phyloP scores from a whole-genome alignment of 2,113 vertebrate species.

The Atractosteus spatula region DNA sequence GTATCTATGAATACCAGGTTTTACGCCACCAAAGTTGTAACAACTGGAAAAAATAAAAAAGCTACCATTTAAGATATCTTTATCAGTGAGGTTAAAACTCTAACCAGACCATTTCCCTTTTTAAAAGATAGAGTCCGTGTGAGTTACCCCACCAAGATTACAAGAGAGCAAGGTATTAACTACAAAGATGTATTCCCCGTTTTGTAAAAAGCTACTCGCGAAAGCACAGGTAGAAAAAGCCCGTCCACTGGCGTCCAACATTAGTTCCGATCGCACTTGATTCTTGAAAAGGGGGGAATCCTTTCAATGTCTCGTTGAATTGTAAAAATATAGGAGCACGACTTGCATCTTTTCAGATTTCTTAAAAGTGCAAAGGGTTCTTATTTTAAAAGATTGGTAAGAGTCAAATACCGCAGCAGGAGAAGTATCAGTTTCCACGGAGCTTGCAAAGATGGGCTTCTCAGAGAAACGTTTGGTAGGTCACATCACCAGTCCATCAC shows the following conservation, averaged over 20 bases:
- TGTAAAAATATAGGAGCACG: background rate
- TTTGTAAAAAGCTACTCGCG: conserved; percentile 3
- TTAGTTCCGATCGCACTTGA: conserved; percentile 11
- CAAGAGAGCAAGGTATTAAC: conserved; percentile 3
- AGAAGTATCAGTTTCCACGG: conserved; percentile 22
- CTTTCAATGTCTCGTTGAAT: conserved; percentile 4
- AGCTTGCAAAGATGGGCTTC: conserved; percentile 10
- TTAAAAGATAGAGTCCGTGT: background rate
- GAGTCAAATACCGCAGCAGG: background rate
- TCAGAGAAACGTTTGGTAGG: conserved; percentile 18
- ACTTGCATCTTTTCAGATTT: conserved; percentile 12
- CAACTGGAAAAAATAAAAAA: background rate
- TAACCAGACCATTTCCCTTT: background rate
- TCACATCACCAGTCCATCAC: conserved; percentile 23
- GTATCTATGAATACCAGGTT: background rate
- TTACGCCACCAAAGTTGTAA: too few species aligned
- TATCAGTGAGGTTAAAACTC: too few species aligned
- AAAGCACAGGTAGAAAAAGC: conserved; percentile 18
- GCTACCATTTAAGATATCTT: too few species aligned
- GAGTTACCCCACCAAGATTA: conserved; percentile 1
- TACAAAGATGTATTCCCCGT: conserved; percentile 6
- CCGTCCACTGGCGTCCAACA: background rate
- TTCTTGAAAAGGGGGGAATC: background rate
- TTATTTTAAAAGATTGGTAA: background rate
- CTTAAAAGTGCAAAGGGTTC: conserved; percentile 15